Conservation (phyloP, 1,140 invertebrate genomes). For the Himalopsyche phryganea region DNA sequence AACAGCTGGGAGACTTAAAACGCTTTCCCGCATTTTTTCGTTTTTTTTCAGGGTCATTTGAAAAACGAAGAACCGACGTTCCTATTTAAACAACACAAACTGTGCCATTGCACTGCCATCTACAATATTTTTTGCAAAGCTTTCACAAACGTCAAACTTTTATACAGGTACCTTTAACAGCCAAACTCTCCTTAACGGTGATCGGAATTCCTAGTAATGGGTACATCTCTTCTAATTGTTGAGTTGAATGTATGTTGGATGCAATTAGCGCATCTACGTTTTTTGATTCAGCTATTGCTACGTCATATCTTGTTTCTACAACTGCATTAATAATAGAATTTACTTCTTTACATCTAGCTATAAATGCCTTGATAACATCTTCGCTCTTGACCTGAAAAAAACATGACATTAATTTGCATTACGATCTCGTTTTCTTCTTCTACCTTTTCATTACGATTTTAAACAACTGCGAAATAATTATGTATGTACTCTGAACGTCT, state of each 20-base stretch:
- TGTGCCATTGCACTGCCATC: too few species aligned
- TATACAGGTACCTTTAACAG: conserved; percentile 53
- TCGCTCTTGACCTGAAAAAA: conserved; percentile 53
- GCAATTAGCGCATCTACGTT: conserved; percentile 50
- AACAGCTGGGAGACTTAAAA: too few species aligned
- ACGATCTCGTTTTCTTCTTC: too few species aligned
- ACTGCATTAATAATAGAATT: conserved; percentile 69
- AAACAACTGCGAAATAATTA: too few species aligned
- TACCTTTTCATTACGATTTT: too few species aligned
- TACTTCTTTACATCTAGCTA: conserved; percentile 61
- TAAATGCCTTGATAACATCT: conserved; percentile 61
- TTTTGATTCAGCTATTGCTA: conserved; percentile 58
- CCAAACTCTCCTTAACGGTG: conserved; percentile 67
- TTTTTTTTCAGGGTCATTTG: too few species aligned
- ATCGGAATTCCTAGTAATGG: conserved; percentile 64
- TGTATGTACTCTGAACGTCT: too few species aligned
- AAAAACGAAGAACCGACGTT: too few species aligned
- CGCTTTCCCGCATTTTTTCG: too few species aligned
- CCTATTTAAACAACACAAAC: too few species aligned
- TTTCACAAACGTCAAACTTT: too few species aligned
- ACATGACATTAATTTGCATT: background rate
- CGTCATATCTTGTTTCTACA: conserved; percentile 62
- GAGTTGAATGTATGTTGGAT: conserved; percentile 41
- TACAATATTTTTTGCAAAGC: too few species aligned
- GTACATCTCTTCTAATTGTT: conserved; percentile 50